Base-by-base conservation (phyloP, 1,140 invertebrate genomes). In the Dolichoris vasculosae region DNA sequence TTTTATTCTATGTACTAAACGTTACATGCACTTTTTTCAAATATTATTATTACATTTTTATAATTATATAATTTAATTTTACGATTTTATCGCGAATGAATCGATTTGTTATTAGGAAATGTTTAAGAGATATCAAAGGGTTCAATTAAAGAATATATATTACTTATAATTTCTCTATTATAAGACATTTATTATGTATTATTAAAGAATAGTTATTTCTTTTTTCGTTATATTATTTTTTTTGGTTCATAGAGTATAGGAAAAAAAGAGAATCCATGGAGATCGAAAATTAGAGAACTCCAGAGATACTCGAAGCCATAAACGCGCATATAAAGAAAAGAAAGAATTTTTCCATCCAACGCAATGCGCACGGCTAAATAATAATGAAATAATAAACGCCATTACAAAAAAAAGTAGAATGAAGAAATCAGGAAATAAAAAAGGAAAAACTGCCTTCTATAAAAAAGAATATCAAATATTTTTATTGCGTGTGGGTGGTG, bases 171-270 rank as follows among this genome's bases (percentile, higher is more conserved):
- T 77, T 35, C 35, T 75, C 38, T 59, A 30, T 64, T 67, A 78
- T 40, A 64, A 46, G 43, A 84, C 82, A 84, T 63, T 76, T 76
- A 84, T 83, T 76, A 63, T 76, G 67, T 75, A 46, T 64, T 63
- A 76, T 73, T 77, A 76, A 82, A 82, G 81, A 73, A 82, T 82
- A 59, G 35, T 75, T 71, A 77, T 67, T 83, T 76, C 38, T 67
- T 80, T 46, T 59, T n/a, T 59, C 23, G 11, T 43, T 46, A 26
- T 67, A 38, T n/a, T 79, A n/a, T 82, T 71, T 32, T 69, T 82
- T 82, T 82, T 82, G 81, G 81, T 82, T 82, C 67, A 55, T n/a
- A 26, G 48, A 55, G 23, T 59, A 40, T 69, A 69, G 59, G 32
- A 67, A 59, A 73, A 73, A 35, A 71, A 71, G 80, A 82, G 9